Base-by-base conservation (phyloP, 2,113 vertebrate genomes). In the Loxodonta africana region DNA sequence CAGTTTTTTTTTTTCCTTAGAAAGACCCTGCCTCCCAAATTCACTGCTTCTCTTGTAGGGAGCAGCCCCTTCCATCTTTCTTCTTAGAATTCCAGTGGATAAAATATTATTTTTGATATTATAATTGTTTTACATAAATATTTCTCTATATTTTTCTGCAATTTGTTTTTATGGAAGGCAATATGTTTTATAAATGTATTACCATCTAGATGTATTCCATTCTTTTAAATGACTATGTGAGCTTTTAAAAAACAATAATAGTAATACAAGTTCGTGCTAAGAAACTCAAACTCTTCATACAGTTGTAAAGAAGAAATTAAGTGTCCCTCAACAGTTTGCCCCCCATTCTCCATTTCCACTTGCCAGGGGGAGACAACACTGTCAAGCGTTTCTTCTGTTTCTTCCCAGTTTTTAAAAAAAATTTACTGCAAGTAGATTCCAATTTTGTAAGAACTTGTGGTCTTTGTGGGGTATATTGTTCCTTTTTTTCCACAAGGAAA, bases 361-460 rank as follows among this genome's bases (percentile, higher is more conserved):
- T 33, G 51, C 26, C 46, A 67, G 71, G 85, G 48, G 62, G 67
- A 88, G 53, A 71, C 28, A 80, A 21, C 23, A 20, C 23, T 25
- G n/a, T n/a, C 41, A 33, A 89, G 62, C 4, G 71, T 86, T 87
- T 93, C n/a, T 8, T 80, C 12, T 14, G 41, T 71, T 78, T 81
- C 44, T 95, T 96, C 73, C 67, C 44, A 71, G 8, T 41, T 77
- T 46, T 33, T 37, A 2, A 37, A 33, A 69, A 30, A 69, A 26
- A 10, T 63, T 63, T 84, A 73, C 20, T 83, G 53, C 10, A 71
- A 33, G 28, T n/a, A 57, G 51, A 80, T 71, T 95, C 23, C 23
- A 80, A 62, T 80, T 83, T 91, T 83, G 23, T 21, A 80, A 93
- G 60, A 95, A 90, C 6, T 17, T 71, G 28, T 82, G n/a, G 46